These are phyloP conservation scores for Helarctos malayanus DNA, from an alignment of 2,797 vertebrate species.

Conservation along the genomic window DNA sequence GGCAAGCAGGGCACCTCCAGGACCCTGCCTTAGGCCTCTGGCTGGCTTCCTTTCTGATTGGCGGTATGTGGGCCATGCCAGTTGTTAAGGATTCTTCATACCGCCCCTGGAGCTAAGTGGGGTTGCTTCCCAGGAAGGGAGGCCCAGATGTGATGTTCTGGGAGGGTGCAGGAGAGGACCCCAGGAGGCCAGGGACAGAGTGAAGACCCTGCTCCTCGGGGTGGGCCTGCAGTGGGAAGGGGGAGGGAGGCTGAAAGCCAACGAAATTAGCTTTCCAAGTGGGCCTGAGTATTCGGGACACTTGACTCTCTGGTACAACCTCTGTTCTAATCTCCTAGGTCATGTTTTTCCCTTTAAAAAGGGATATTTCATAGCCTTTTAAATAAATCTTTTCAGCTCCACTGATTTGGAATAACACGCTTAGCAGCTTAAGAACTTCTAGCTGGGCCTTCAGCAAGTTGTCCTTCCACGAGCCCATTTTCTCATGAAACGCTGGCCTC, in stretches of 20 bases:
- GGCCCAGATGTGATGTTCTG: neutral
- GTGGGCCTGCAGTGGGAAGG: neutral
- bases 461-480: neutral
- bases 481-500: constrained; percentile 53
- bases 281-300: constrained; percentile 23
- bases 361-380: constrained; percentile 64
- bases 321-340: constrained; percentile 59
- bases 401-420: constrained; percentile 81
- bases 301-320: constrained; percentile 46
- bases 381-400: constrained; percentile 76
- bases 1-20: neutral
- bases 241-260: neutral
- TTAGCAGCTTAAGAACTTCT: constrained; percentile 74
- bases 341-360: constrained; percentile 69
- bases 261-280: constrained; percentile 1
- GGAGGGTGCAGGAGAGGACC: neutral
- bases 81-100: neutral
- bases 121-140: neutral
- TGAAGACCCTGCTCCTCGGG: neutral
- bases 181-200: neutral
- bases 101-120: neutral
- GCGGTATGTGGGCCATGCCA: neutral
- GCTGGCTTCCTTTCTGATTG: neutral
- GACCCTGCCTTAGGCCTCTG: neutral
- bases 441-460: neutral